These are phyloP conservation scores for Salvelinus namaycush DNA, from an alignment of 2,113 vertebrate species.

Conservation along the genomic window DNA sequence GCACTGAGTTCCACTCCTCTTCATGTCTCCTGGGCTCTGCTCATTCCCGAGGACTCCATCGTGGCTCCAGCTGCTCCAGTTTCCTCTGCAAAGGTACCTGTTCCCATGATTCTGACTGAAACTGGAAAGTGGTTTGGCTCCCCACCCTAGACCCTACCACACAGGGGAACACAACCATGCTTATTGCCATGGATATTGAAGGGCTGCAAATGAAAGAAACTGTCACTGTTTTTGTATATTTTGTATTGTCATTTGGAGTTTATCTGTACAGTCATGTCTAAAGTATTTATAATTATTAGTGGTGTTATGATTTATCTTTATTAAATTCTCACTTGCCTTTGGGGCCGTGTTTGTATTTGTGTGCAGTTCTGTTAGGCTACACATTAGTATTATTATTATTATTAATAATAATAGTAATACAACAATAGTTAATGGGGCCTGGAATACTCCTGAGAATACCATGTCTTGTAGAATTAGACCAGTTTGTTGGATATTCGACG, in stretches of 20 bases:
- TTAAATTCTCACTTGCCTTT: constrained; percentile 60
- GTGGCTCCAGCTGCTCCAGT: constrained; percentile 12
- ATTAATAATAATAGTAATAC: too few species aligned
- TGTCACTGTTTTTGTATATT: constrained; percentile 62
- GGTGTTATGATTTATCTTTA: constrained; percentile 56
- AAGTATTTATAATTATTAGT: constrained; percentile 63
- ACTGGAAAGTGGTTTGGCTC: constrained; percentile 31
- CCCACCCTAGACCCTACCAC: constrained; percentile 7
- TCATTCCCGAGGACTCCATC: background rate
- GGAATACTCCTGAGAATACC: too few species aligned
- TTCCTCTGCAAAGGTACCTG: background rate
- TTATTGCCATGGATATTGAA: constrained; percentile 30
- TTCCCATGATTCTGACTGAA: constrained; percentile 6
- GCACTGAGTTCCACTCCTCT: constrained; percentile 23
- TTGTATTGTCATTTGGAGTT: constrained; percentile 60
- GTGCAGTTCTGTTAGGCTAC: background rate
- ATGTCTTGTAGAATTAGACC: too few species aligned
- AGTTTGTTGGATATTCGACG: too few species aligned
- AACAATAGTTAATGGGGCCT: too few species aligned
- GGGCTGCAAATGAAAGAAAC: constrained; percentile 13
- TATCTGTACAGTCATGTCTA: constrained; percentile 54
- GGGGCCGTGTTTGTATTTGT: constrained; percentile 3
- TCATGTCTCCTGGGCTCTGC: constrained; percentile 7
- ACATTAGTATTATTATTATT: too few species aligned
- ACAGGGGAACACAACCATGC: constrained; percentile 24